These are phyloP conservation scores for Hydrolagus affinis DNA, from an alignment of 2,113 vertebrate genomes.

Conservation along the genomic window DNA sequence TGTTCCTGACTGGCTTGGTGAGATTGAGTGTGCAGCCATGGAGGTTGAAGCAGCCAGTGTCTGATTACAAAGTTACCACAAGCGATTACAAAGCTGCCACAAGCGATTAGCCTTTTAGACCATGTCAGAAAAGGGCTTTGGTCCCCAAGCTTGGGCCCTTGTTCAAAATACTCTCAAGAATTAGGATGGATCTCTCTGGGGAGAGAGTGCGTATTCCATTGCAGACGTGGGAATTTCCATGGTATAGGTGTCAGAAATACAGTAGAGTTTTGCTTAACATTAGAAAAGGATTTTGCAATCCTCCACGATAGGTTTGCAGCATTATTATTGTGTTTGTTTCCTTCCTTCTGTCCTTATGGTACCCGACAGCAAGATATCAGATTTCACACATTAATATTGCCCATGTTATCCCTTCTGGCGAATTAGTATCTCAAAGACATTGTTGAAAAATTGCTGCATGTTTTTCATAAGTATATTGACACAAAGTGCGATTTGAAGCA, in stretches of 20 bases:
- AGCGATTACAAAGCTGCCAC: background rate
- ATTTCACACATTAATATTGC: background rate
- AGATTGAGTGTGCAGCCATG: too few species aligned
- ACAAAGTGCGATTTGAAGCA: background rate
- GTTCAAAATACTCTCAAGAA: too few species aligned
- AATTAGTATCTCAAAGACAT: background rate
- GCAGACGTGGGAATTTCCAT: too few species aligned
- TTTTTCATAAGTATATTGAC: background rate
- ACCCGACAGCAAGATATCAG: background rate
- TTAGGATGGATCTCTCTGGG: too few species aligned
- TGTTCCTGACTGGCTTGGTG: too few species aligned
- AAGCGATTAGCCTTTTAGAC: conserved; percentile 15
- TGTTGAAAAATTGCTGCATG: background rate
- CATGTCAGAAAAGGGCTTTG: too few species aligned
- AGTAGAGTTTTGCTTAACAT: background rate
- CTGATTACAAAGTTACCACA: too few species aligned
- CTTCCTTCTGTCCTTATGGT: background rate
- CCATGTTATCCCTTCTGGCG: background rate
- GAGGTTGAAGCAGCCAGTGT: too few species aligned
- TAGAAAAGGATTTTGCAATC: conserved; percentile 9
- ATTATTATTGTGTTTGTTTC: conserved; percentile 6
- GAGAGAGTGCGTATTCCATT: too few species aligned
- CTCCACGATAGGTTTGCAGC: background rate
- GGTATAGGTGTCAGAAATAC: too few species aligned
- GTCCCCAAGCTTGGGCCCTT: too few species aligned